Evolutionary conservation across 2,113 vertebrate species (phyloP).

Genomic region (Tyrannus savana): DNA sequence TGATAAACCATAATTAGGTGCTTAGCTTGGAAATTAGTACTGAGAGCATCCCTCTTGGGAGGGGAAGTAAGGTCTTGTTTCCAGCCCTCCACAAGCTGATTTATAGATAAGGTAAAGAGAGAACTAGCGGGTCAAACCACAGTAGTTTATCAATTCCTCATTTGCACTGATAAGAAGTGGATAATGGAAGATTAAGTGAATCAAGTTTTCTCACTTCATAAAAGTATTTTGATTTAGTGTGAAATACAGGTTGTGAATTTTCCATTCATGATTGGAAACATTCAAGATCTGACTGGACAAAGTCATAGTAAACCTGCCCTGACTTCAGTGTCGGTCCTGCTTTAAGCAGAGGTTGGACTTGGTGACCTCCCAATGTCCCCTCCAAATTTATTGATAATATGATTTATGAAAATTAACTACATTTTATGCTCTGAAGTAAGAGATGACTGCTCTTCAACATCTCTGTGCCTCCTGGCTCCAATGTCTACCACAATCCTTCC

Average conservation of each 20-base stretch:
- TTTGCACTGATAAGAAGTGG: not conserved
- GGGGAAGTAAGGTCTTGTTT: not conserved
- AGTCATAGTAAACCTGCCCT: not conserved
- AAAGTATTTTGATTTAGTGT: not conserved
- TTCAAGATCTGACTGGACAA: not conserved
- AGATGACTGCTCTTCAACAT: not conserved
- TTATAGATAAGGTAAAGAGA: not conserved
- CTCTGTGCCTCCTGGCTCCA: not conserved
- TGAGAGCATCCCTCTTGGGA: not conserved
- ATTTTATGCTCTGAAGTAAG: not conserved
- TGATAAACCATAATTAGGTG: slow-evolving; percentile 15
- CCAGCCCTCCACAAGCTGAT: not conserved
- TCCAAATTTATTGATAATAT: not conserved
- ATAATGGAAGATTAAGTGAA: not conserved
- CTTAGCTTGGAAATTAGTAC: not conserved
- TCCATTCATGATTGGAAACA: not conserved
- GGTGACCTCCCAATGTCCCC: not conserved
- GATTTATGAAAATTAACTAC: not conserved
- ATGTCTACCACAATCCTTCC: not conserved
- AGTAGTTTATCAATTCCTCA: not conserved
- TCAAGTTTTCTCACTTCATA: not conserved
- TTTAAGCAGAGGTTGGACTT: not conserved
- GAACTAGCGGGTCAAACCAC: not conserved
- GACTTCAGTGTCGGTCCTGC: not conserved
- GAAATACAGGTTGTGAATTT: not conserved